A percentile compares a stretch with the other conserved stretches of the same genome.
phyloP scores from a whole-genome alignment of 2,113 vertebrate genomes.

The Scomber colias region DNA sequence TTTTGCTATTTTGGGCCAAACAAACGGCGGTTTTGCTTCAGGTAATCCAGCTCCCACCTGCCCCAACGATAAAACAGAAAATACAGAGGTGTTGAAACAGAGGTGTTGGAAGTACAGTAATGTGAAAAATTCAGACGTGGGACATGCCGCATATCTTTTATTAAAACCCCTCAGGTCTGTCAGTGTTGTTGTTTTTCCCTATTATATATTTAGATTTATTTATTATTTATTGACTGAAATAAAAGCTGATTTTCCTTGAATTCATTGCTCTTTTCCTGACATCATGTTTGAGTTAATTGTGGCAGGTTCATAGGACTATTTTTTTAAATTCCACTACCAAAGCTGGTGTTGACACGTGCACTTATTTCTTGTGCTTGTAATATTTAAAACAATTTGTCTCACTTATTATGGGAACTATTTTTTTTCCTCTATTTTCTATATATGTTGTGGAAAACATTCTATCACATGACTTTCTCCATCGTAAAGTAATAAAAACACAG shows the following conservation, averaged over 20 bases:
- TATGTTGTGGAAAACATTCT: constrained; percentile 13
- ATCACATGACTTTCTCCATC: constrained; percentile 19
- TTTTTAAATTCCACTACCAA: background rate
- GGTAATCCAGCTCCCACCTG: constrained; percentile 64
- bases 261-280: background rate
- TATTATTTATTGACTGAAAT: background rate
- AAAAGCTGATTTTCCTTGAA: background rate
- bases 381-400: constrained; percentile 6
- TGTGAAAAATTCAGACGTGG: constrained; percentile 55
- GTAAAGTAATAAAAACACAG: constrained; percentile 57
- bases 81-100: constrained; percentile 38
- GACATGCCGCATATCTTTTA: constrained; percentile 39
- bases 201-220: too few species aligned
- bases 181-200: constrained; percentile 20
- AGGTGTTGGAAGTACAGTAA: constrained; percentile 52
- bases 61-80: constrained; percentile 48
- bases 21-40: constrained; percentile 54
- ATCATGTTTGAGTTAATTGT: background rate
- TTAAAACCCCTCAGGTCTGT: constrained; percentile 43
- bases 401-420: background rate
- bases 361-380: background rate
- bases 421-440: background rate
- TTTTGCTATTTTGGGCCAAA: constrained; percentile 52
- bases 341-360: background rate
- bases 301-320: background rate